These are phyloP conservation scores for Sarcophaga bullata DNA, from an alignment of 1,140 invertebrate species.

Conservation along the genomic window DNA sequence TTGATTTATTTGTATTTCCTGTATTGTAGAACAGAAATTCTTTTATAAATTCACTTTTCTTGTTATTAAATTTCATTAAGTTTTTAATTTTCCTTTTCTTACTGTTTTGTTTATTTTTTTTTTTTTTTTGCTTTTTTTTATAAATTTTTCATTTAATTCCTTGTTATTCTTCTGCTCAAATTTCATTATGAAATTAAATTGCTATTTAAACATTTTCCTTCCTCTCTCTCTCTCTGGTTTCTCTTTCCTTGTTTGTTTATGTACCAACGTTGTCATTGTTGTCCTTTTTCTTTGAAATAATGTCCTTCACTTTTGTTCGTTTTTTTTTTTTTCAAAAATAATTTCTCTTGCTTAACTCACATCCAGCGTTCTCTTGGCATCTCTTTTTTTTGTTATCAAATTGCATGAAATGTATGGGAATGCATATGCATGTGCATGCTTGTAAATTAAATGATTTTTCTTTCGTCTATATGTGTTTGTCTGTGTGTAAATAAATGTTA, in stretches of 20 bases:
- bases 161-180: neutral
- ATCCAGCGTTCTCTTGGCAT: neutral
- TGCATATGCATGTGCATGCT: neutral
- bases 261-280: neutral
- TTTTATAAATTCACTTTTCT: too few relatives aligned
- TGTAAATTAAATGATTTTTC: neutral
- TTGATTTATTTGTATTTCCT: too few relatives aligned
- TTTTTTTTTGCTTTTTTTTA: neutral
- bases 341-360: neutral
- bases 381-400: neutral
- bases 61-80: neutral
- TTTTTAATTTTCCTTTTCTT: constrained; percentile 3
- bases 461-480: neutral
- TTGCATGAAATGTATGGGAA: neutral
- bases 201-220: constrained; percentile 30
- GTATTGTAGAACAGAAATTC: too few relatives aligned
- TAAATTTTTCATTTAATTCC: neutral
- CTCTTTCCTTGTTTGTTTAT: neutral
- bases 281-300: neutral
- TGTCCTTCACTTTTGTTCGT: constrained; percentile 7
- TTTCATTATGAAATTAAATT: constrained; percentile 33
- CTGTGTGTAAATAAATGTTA: neutral
- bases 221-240: neutral
- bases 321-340: neutral
- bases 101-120: neutral